phyloP scores from a whole-genome alignment of 2,888 invertebrate genomes.

The Teleiodes luculella region DNA sequence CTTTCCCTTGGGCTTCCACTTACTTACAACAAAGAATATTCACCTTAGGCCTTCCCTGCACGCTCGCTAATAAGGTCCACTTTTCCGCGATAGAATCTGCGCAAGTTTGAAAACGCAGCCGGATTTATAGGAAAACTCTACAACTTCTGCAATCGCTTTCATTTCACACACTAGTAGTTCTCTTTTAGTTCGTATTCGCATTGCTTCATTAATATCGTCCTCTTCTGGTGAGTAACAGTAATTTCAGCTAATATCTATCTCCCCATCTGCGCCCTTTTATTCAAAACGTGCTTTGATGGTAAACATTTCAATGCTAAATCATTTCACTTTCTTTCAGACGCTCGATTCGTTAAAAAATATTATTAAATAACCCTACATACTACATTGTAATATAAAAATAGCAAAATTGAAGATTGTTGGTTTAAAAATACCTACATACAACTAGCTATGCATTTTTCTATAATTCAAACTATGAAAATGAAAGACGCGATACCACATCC shows the following conservation, averaged over 20 bases:
- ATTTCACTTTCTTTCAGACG: no score
- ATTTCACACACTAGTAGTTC: conserved; percentile 62
- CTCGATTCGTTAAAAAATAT: no score
- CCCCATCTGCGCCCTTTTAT: no score
- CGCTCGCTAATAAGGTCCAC: conserved; percentile 1
- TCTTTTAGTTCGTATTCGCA: conserved; percentile 42
- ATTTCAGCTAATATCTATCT: conserved; percentile 27
- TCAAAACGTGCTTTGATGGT: no score
- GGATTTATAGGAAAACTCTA: conserved; percentile 65
- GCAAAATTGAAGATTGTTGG: no score
- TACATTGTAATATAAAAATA: no score
- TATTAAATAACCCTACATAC: no score
- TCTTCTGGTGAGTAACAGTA: conserved; percentile 30
- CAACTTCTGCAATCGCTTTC: conserved; percentile 67
- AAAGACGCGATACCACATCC: neutral
- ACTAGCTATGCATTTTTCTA: no score
- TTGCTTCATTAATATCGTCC: conserved; percentile 33
- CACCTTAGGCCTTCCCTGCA: conserved; percentile 30
- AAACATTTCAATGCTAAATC: no score
- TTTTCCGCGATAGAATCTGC: conserved; percentile 19
- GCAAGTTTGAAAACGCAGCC: conserved; percentile 33
- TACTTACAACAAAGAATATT: conserved; percentile 31
- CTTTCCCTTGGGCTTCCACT: conserved; percentile 62
- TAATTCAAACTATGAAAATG: no score
- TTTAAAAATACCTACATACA: no score